Percentiles rank a stretch among this genome's conserved stretches.
These are phyloP conservation scores for Anguilla marmorata DNA, from an alignment of 2,797 vertebrate species.

Conservation along the genomic window DNA sequence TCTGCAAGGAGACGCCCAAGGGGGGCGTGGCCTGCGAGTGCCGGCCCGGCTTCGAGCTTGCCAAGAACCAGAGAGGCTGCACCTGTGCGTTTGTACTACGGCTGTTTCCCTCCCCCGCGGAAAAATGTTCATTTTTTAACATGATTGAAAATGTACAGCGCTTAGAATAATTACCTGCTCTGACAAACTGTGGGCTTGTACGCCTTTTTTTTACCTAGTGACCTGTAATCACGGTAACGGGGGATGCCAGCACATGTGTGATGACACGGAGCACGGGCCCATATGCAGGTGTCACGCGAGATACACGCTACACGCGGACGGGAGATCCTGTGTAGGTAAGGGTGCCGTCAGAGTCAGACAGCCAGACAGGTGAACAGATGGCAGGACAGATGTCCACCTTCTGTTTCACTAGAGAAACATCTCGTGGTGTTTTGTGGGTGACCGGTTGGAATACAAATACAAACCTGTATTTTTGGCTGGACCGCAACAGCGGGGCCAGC, in stretches of 20 bases:
- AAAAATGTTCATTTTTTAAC: not conserved
- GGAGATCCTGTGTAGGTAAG: conserved; percentile 90
- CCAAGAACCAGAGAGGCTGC: conserved; percentile 91
- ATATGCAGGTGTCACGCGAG: conserved; percentile 89
- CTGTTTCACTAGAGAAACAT: not conserved
- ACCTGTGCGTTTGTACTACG: conserved; percentile 78
- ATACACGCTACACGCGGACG: conserved; percentile 83
- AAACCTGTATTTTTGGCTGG: not conserved
- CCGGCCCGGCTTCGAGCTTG: conserved; percentile 93
- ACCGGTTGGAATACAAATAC: not conserved
- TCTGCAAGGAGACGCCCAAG: conserved; percentile 94
- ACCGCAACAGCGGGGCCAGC: too few species aligned
- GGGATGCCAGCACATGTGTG: conserved; percentile 93
- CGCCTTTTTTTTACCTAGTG: conserved; percentile 71
- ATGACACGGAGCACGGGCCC: conserved; percentile 86
- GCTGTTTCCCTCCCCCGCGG: not conserved
- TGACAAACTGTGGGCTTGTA: conserved; percentile 7
- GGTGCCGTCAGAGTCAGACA: not conserved
- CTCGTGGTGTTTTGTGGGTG: not conserved
- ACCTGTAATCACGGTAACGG: conserved; percentile 97
- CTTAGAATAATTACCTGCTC: conserved; percentile 29
- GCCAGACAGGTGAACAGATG: not conserved
- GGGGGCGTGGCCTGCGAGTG: conserved; percentile 93
- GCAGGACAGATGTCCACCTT: not conserved
- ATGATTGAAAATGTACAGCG: not conserved